A percentile compares a stretch with the other conserved stretches of the same genome.
Conservation (phyloP, 2,113 vertebrate species). For the Symphodus melops region DNA sequence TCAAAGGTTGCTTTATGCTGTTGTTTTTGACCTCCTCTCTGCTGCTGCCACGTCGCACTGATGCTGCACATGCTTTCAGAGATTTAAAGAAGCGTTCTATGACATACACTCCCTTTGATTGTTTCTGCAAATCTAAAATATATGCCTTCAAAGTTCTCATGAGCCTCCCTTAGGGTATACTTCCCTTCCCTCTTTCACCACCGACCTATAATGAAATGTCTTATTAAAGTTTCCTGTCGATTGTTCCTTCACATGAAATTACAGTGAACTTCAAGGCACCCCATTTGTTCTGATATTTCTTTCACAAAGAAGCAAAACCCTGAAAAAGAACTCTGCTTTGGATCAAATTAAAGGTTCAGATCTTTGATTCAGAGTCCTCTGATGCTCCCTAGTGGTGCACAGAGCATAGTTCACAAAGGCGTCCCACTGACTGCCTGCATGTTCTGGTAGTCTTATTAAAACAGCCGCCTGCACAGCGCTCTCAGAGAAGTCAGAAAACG, state of each 20-base stretch:
- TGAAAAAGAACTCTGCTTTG: conserved; percentile 14
- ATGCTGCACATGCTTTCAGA: conserved; percentile 35
- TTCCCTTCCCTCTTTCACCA: conserved; percentile 1
- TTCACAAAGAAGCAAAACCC: conserved; percentile 31
- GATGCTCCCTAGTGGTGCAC: conserved; percentile 76
- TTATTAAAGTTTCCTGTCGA: conserved; percentile 41
- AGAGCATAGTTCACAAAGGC: conserved; percentile 66
- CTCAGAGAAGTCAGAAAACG: conserved; percentile 17
- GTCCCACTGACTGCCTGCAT: conserved; percentile 15
- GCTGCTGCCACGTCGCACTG: conserved; percentile 11
- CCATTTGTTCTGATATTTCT: conserved; percentile 56
- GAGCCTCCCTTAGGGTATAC: conserved; percentile 29
- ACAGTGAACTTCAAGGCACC: conserved; percentile 39
- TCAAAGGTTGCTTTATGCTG: conserved; percentile 56
- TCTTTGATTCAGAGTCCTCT: conserved; percentile 59
- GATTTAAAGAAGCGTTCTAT: conserved; percentile 23
- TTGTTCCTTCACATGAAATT: conserved; percentile 45
- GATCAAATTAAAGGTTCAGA: conserved; percentile 38
- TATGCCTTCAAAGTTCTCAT: conserved; percentile 48
- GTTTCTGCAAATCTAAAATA: conserved; percentile 26
- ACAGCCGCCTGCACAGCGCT: conserved; percentile 1
- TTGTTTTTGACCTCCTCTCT: conserved; percentile 57
- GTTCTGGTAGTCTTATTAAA: neutral
- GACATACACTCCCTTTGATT: conserved; percentile 21
- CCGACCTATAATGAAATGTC: conserved; percentile 38